These are phyloP conservation scores for Poecile atricapillus DNA, from an alignment of 2,113 vertebrate species.

Conservation along the genomic window DNA sequence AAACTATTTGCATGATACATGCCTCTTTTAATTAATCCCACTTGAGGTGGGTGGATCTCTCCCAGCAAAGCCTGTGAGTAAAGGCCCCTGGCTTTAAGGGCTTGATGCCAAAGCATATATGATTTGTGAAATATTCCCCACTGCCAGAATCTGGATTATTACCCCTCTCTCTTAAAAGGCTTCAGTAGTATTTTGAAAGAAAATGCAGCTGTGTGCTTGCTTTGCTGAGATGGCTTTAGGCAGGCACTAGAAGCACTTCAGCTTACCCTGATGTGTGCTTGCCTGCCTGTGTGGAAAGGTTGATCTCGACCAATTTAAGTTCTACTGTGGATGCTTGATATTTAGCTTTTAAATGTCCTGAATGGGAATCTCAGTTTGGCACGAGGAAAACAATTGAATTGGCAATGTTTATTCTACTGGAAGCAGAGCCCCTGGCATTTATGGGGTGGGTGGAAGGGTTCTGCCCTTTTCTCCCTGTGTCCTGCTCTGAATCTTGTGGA, in stretches of 20 bases:
- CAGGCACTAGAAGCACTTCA: not conserved
- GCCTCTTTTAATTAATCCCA: constrained; percentile 71
- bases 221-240: not conserved
- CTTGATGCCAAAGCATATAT: constrained; percentile 30
- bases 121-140: constrained; percentile 30
- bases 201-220: not conserved
- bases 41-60: constrained; percentile 58
- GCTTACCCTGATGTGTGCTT: not conserved
- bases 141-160: constrained; percentile 25
- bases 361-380: constrained; percentile 36
- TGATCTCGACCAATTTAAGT: constrained; percentile 13
- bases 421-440: not conserved
- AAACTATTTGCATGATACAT: constrained; percentile 45
- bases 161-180: constrained; percentile 2
- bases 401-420: constrained; percentile 51
- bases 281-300: not conserved
- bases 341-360: constrained; percentile 37
- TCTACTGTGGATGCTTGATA: constrained; percentile 32
- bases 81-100: constrained; percentile 49
- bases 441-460: not conserved
- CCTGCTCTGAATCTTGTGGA: not conserved
- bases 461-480: constrained; percentile 5
- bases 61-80: constrained; percentile 43
- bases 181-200: constrained; percentile 51
- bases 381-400: constrained; percentile 42